Evolutionary conservation across 2,113 vertebrate genomes (phyloP), one percentile per base, ranked within the genome.

Genomic region (Murina feae): DNA sequence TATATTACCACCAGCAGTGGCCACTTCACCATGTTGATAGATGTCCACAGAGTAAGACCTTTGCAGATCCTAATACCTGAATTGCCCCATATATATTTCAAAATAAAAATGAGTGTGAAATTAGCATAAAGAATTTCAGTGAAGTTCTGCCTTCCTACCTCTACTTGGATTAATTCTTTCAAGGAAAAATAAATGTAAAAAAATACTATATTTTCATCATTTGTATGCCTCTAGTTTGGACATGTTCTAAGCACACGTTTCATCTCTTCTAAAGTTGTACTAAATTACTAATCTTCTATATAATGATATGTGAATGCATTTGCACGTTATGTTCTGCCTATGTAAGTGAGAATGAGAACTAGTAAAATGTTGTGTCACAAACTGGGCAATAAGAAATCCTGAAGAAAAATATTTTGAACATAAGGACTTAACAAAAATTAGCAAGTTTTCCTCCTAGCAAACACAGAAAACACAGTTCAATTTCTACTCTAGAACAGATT

Each of bases 151-250:
- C 23, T 55, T 39, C 3, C 2, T 2, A 3, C 12, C 2, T 2
- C 39, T 80, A 55, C 44, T 93, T 82, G 71, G 10, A 21, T 80
- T 80, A 47, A 72, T 55, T 60, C 13, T 83, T 92, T 71, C 17
- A 44, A 30, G 60, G 55, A 90, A 63, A 44, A 68, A 18, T 17
- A 68, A 37, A 68, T 37, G 65, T 68, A 90, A 63, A 44, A 74
- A 30, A 44, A 60, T 5, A 72, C 42, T n/a, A 30, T 32, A 16
- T 51, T 60, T 39, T 66, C 53, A 74, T 21, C 37, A 2, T 75
- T 32, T 76, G 2, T 0, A 0, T 72, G 7, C 32, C 12, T 55
- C 6, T 37, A 42, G 32, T 69, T 82, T 55, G 10, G 25, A 63
- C n/a, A 55, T 66, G 9, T 74, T 79, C 10, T 21, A 35, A 89